Evolutionary conservation across 1,140 invertebrate species (phyloP).

Genomic region (Steinernema feltiae): DNA sequence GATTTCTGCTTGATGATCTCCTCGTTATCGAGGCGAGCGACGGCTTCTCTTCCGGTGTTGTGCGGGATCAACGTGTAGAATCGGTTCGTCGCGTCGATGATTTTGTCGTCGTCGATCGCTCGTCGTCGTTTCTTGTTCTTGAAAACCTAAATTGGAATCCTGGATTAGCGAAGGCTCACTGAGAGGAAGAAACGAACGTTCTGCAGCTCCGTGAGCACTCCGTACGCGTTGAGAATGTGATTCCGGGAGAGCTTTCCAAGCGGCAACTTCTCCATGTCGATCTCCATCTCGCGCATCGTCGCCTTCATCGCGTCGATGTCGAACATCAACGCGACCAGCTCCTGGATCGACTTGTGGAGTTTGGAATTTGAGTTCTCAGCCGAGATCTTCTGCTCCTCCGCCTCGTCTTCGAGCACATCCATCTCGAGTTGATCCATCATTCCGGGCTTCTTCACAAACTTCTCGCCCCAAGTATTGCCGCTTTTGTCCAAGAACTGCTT

Average conservation of each 20-base stretch:
- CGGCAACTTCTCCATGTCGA: slow-evolving; percentile 94
- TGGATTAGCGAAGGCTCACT: background rate
- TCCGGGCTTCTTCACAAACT: slow-evolving; percentile 74
- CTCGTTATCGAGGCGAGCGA: slow-evolving; percentile 71
- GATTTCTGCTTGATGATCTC: slow-evolving; percentile 76
- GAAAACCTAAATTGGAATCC: background rate
- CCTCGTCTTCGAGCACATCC: slow-evolving; percentile 69
- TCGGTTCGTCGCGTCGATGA: slow-evolving; percentile 78
- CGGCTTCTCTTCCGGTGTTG: slow-evolving; percentile 75
- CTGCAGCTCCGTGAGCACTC: slow-evolving; percentile 73
- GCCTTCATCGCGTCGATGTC: slow-evolving; percentile 68
- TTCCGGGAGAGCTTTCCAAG: slow-evolving; percentile 85
- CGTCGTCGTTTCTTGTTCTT: slow-evolving; percentile 13
- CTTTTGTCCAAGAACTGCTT: slow-evolving; percentile 72
- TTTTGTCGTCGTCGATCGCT: slow-evolving; percentile 60
- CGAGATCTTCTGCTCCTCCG: slow-evolving; percentile 25
- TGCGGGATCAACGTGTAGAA: slow-evolving; percentile 93
- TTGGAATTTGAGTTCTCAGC: slow-evolving; percentile 33
- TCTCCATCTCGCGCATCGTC: slow-evolving; percentile 76
- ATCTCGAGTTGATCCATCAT: slow-evolving; percentile 81
- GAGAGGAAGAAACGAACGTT: slow-evolving; percentile 60
- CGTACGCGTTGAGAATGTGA: slow-evolving; percentile 79
- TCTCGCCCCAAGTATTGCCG: slow-evolving; percentile 71
- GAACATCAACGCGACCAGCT: slow-evolving; percentile 42
- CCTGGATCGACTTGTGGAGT: slow-evolving; percentile 59